Evolutionary conservation across 2,797 vertebrate species (phyloP).

Genomic region (Caiman crocodilus): DNA sequence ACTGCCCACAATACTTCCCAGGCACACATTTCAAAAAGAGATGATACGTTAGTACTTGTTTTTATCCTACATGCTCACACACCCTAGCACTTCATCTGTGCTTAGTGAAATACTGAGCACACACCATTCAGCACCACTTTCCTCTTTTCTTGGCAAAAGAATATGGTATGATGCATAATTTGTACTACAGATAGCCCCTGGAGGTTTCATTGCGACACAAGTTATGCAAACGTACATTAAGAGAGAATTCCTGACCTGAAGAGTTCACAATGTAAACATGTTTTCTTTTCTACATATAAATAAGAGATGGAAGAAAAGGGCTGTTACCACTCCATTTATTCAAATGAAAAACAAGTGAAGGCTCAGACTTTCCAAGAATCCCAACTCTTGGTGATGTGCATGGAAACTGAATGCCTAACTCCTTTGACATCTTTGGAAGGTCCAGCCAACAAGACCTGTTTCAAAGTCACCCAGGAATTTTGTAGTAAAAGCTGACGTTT

Average conservation of each 20-base stretch:
- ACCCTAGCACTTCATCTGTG: not conserved
- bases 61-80: fast-evolving
- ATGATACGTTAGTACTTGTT: not conserved
- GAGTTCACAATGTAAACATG: not conserved
- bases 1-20: not conserved
- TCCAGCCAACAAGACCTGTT: not conserved
- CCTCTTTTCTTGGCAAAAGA: not conserved
- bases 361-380: not conserved
- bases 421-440: not conserved
- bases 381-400: not conserved
- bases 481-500: not conserved
- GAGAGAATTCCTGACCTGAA: too few species aligned
- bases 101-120: not conserved
- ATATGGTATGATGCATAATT: not conserved
- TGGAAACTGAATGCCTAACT: not conserved
- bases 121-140: not conserved
- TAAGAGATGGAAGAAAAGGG: not conserved
- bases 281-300: not conserved
- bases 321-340: not conserved
- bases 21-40: not conserved
- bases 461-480: not conserved
- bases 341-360: not conserved
- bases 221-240: not conserved
- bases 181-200: not conserved
- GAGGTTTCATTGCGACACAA: not conserved